A percentile compares a stretch with the other conserved stretches of the same genome.
phyloP scores from a whole-genome alignment of 2,113 vertebrate species.

The Daphoenositta chrysoptera region DNA sequence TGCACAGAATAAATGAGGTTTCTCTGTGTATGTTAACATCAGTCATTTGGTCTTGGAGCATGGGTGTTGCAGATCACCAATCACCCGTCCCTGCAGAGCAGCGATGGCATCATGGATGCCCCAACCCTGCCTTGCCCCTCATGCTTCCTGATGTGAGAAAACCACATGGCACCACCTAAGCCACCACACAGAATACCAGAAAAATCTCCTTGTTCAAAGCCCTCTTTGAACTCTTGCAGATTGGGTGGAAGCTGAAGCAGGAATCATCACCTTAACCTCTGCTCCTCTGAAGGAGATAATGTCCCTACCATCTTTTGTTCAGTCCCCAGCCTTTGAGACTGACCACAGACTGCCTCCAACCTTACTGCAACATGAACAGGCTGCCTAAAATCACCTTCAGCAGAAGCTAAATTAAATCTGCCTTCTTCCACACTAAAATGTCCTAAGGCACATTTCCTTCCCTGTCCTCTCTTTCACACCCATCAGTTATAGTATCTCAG shows the following conservation, averaged over 20 bases:
- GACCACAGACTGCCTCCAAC: background rate
- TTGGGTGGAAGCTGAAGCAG: background rate
- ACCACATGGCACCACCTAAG: background rate
- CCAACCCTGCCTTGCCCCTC: background rate
- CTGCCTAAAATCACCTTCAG: background rate
- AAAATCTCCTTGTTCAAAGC: background rate
- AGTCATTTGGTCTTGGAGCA: background rate
- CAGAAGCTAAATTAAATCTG: background rate
- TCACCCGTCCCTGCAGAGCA: background rate
- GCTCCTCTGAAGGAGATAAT: background rate
- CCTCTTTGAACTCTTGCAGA: background rate
- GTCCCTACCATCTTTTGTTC: background rate
- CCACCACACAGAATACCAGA: background rate
- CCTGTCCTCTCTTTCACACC: background rate
- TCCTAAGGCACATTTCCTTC: background rate
- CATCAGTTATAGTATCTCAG: background rate
- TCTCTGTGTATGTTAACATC: background rate
- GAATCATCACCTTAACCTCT: background rate
- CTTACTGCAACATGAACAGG: background rate
- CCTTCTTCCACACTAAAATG: background rate
- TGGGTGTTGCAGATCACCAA: background rate
- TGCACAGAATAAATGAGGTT: background rate
- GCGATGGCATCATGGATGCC: background rate
- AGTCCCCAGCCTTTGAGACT: background rate
- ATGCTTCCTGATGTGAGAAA: fast-evolving